Evolutionary conservation across 2,888 invertebrate genomes (phyloP).

Genomic region (Rotaria magnacalcarata): DNA sequence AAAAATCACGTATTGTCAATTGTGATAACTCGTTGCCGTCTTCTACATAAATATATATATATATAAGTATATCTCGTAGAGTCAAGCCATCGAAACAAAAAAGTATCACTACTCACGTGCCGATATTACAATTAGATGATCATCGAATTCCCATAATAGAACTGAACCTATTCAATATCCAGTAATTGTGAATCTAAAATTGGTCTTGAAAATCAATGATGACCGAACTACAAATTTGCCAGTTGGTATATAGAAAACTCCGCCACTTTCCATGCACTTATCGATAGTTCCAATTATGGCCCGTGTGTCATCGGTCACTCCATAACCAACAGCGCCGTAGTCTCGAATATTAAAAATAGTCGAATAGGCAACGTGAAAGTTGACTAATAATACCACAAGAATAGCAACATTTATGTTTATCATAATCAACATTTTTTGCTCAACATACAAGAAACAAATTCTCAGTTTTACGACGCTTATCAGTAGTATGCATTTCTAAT

Average conservation of each 20-base stretch:
- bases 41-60: background rate
- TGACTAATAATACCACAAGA: background rate
- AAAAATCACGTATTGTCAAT: background rate
- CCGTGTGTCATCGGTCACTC: background rate
- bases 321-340: slow-evolving; percentile 18
- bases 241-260: slow-evolving; percentile 14
- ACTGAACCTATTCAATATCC: background rate
- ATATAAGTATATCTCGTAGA: too few relatives aligned
- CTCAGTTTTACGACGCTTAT: too few relatives aligned
- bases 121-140: background rate
- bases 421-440: too few relatives aligned
- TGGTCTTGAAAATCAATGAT: slow-evolving; percentile 10
- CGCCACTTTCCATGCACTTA: background rate
- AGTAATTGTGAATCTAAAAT: background rate
- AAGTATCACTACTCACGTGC: background rate
- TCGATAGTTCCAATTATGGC: background rate
- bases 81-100: too few relatives aligned
- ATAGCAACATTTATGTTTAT: too few relatives aligned
- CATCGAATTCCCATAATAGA: slow-evolving; percentile 6
- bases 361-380: background rate
- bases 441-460: too few relatives aligned
- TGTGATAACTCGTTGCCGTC: background rate
- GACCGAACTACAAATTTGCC: slow-evolving; percentile 18
- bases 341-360: slow-evolving; percentile 32
- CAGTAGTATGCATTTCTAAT: too few relatives aligned